phyloP scores from a whole-genome alignment of 1,140 invertebrate genomes.

The Sycophila sp. region DNA sequence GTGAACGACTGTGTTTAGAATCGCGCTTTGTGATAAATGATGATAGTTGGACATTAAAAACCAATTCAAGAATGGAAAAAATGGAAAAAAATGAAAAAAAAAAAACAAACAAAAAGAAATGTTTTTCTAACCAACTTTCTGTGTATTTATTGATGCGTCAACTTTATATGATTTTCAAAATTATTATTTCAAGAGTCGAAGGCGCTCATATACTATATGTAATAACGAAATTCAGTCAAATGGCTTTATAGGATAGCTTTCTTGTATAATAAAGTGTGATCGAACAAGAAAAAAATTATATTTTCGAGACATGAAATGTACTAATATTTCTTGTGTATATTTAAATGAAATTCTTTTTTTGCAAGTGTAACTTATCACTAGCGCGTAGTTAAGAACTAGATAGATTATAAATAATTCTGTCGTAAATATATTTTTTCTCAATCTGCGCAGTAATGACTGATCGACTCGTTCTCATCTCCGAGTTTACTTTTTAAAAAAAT shows the following conservation, averaged over 20 bases:
- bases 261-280: not conserved
- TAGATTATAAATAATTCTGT: conserved; percentile 36
- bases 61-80: not conserved
- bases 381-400: conserved; percentile 26
- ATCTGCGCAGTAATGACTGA: conserved; percentile 15
- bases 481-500: too few species aligned
- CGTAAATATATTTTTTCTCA: conserved; percentile 25
- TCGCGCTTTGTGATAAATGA: conserved; percentile 27
- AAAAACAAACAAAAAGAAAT: too few species aligned
- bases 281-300: conserved; percentile 1
- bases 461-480: too few species aligned
- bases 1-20: conserved; percentile 30
- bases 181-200: not conserved
- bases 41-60: conserved; percentile 7
- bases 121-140: not conserved
- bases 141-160: not conserved
- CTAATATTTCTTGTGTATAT: conserved; percentile 23
- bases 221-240: not conserved
- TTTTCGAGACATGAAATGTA: conserved; percentile 6
- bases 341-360: conserved; percentile 10
- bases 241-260: not conserved
- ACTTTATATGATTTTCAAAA: not conserved
- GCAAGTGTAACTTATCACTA: conserved; percentile 21
- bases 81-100: too few species aligned
- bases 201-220: too few species aligned